A percentile compares a stretch with the other conserved stretches of the same genome.
Conservation (phyloP, 2,797 vertebrate genomes). For the Megalops cyprinoides region DNA sequence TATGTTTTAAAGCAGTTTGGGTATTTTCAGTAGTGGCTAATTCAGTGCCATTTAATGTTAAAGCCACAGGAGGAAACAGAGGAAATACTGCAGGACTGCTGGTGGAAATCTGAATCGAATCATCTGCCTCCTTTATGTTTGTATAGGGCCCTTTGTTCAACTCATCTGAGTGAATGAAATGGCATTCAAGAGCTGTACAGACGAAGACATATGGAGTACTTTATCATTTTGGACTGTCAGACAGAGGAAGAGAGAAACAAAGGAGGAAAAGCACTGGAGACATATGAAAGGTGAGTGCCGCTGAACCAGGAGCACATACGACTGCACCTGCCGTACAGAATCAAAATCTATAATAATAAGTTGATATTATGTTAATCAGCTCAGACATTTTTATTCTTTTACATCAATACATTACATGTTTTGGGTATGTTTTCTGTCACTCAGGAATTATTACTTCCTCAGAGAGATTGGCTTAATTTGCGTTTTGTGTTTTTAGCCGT, state of each 20-base stretch:
- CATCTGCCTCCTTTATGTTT: slow-evolving; percentile 21
- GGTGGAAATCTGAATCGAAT: slow-evolving; percentile 30
- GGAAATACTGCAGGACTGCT: slow-evolving; percentile 38
- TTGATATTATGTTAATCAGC: not conserved
- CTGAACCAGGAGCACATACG: not conserved
- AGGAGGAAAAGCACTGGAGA: not conserved
- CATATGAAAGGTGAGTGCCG: slow-evolving; percentile 8
- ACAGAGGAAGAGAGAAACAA: not conserved
- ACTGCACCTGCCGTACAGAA: not conserved
- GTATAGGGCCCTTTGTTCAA: not conserved
- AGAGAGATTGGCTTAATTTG: not conserved
- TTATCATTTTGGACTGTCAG: not conserved
- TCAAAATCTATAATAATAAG: not conserved
- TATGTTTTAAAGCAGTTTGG: slow-evolving; percentile 50
- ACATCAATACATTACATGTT: not conserved
- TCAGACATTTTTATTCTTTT: not conserved
- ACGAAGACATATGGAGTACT: not conserved
- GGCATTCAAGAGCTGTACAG: not conserved
- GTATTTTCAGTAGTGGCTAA: slow-evolving; percentile 41
- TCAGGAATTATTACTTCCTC: not conserved
- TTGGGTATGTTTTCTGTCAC: not conserved
- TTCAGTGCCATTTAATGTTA: slow-evolving; percentile 52
- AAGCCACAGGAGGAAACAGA: slow-evolving; percentile 42
- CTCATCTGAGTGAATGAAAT: slow-evolving; percentile 1
- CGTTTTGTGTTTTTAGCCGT: not conserved